Base-by-base conservation (phyloP, 2,888 invertebrate species). In the Heliconius hortense region DNA sequence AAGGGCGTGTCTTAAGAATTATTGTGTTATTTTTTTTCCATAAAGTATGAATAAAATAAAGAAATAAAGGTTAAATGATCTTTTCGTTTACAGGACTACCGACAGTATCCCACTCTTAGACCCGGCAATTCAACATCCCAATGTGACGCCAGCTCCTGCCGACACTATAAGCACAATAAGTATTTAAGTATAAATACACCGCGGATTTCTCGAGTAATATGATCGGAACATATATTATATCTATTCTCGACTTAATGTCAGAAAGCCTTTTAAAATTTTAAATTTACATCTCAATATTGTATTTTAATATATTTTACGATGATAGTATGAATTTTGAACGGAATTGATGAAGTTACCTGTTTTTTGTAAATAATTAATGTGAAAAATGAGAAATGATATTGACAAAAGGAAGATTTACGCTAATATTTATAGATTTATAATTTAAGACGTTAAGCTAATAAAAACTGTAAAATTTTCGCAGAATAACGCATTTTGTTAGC, bases 131-230 rank as follows among this genome's bases (percentile, higher is more conserved):
- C 92, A 93, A 76, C 92, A 93, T 73, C 88, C 93, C 0, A 90
- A 81, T 62, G 87, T 91, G 26, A 91, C 94, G 0, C 88, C 89
- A 0, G 92, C 92, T 0, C 94, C 94, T 0, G 91, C 90, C 0
- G 93, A 94, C 77, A 91, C 94, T 0, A 94, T 94, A 76, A 94
- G 94, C 84, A 94, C 94, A 2, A 94, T 94, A 78, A 94, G 94
- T 77, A 94, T 94, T 82, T 94, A 90, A 90, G 71, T 10, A 26
- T 60, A 5, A 60, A 62, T 64, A 35, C 7, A 31, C 63, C 15
- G 26, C 21, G 53, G 53, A 53, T 63, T 66, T 67, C 56, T 35
- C 70, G 21, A 73, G 18, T 43, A 69, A 67, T 56, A 31, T 53
- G 69, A n/a, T 26, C 31, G 69, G 3, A 28, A 53, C 21, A 21